A percentile compares a stretch with the other conserved stretches of the same genome.
These are phyloP conservation scores for Octodon degus DNA, from an alignment of 2,113 vertebrate species.

Conservation along the genomic window DNA sequence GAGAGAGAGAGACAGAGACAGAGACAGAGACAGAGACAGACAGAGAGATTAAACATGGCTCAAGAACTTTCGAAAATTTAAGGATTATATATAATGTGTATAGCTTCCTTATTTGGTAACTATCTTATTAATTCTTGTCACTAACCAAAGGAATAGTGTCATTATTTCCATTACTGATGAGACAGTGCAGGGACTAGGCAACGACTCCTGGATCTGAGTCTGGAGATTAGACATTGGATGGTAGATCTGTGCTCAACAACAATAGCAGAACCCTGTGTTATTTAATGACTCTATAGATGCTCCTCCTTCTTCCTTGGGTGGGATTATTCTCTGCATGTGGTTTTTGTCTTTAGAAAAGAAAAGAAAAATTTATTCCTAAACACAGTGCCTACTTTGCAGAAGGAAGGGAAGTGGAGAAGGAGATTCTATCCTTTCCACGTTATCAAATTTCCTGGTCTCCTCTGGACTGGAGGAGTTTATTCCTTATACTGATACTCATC, in stretches of 20 bases:
- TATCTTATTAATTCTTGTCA: neutral
- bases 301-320: rapidly evolving
- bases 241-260: neutral
- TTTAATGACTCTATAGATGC: neutral
- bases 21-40: too few species aligned
- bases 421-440: neutral
- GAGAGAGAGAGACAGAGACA: too few species aligned
- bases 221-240: neutral
- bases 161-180: neutral
- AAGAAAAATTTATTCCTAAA: neutral
- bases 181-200: neutral
- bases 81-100: neutral
- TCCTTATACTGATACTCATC: neutral
- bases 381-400: neutral
- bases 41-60: neutral
- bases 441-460: neutral
- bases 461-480: neutral
- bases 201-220: neutral
- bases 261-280: neutral
- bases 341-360: neutral
- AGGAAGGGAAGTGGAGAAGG: neutral
- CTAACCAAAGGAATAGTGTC: neutral
- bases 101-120: neutral
- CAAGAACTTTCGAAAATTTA: neutral
- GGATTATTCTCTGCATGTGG: neutral